Evolutionary conservation across 2,888 invertebrate species (phyloP), one percentile per base, ranked within the genome.

Genomic region (Andrena camellia): DNA sequence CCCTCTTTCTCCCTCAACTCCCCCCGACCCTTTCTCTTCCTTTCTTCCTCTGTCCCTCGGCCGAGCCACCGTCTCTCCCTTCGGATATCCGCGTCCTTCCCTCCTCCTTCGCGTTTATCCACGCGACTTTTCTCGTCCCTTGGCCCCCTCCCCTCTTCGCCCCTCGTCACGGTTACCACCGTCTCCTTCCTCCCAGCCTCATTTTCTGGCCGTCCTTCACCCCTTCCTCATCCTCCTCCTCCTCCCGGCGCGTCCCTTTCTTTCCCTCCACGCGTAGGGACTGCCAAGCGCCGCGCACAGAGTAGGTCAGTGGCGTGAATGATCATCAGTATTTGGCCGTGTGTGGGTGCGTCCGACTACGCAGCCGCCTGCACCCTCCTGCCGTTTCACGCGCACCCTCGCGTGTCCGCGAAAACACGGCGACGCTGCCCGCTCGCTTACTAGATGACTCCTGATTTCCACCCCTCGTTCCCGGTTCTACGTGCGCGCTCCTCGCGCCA

Each of bases 271-370:
- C 23, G 20, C 77, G 75, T 64, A n/a, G 69, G 75, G 81, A 82
- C 81, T 79, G 69, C 69, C 67, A 57, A 82, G 79, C 83, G 75
- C 79, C 80, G 60, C 52, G 84, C 88, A 59, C 87, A 85, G 90
- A 90, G 88, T 90, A 90, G 90, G 90, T 90, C 90, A 90, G 90
- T 90, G 86, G 90, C 90, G 90, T 88, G 88, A 88, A 89, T 90
- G 89, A 90, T 89, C 83, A 88, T 88, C 88, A 86, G 87, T 81
- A 86, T 84, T 81, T 48, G 79, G 75, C 73, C 74, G 75, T 29
- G 74, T 59, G 80, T 79, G 54, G 52, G 78, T 82, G 78, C 78
- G 79, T 72, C 83, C 78, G 72, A 84, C 75, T 72, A 82, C 83
- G 78, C 83, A 82, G 81, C 63, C 83, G 78, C 70, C 71, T 60